Evolutionary conservation across 35 echinoderm and acorn worm species (phyloP).

Genomic region (Strongylocentrotus purpuratus): DNA sequence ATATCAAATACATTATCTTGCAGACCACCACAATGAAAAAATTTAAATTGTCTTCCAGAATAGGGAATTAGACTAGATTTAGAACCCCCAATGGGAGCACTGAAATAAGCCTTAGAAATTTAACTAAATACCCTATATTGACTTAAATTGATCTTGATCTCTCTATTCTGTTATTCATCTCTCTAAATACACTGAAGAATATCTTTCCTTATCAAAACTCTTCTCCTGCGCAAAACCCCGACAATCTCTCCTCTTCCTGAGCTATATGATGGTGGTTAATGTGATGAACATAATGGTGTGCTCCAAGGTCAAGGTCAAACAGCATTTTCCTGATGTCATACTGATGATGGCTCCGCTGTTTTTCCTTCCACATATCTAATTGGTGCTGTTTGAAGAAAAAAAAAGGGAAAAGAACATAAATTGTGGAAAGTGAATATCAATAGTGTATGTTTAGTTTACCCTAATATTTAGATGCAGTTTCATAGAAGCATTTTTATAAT

Average conservation of each 20-base stretch:
- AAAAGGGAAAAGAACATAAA: neutral
- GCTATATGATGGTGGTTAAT: neutral
- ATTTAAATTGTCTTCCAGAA: neutral
- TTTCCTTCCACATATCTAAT: slow-evolving; percentile 35
- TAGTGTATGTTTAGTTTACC: too few relatives aligned
- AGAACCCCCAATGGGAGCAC: neutral
- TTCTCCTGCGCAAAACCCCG: neutral
- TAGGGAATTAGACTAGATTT: neutral
- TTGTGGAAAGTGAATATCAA: too few relatives aligned
- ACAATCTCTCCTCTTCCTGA: neutral
- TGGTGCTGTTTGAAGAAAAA: neutral
- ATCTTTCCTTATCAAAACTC: neutral
- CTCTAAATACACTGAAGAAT: neutral
- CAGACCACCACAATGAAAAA: neutral
- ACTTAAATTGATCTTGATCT: neutral
- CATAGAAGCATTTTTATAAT: too few relatives aligned
- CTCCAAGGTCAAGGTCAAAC: neutral
- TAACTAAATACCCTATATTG: neutral
- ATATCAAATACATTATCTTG: neutral
- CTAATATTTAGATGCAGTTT: too few relatives aligned
- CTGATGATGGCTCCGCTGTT: slow-evolving; percentile 20
- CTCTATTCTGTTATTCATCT: neutral
- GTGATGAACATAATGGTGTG: neutral
- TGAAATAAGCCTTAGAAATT: too few relatives aligned
- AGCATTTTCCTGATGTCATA: slow-evolving; percentile 30